These are phyloP conservation scores for Hyles lineata DNA, from an alignment of 2,888 invertebrate genomes.

Conservation along the genomic window DNA sequence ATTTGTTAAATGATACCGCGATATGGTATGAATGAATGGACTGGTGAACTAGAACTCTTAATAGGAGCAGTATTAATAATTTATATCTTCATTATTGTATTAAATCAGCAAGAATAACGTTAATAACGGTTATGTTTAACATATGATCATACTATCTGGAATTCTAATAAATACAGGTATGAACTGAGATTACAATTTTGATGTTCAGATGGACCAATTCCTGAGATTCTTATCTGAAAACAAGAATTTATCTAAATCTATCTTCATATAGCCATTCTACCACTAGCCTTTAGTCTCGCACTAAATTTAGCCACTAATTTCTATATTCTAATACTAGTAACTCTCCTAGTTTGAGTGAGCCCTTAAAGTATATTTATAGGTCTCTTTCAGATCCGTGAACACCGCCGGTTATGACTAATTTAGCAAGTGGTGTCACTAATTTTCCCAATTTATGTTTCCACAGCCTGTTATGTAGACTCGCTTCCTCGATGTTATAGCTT, in stretches of 20 bases:
- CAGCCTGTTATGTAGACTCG: conserved; percentile 13
- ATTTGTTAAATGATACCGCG: conserved; percentile 28
- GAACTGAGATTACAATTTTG: too few species aligned
- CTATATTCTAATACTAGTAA: not conserved
- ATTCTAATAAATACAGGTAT: too few species aligned
- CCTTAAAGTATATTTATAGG: conserved; percentile 19
- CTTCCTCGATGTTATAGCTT: conserved; percentile 3
- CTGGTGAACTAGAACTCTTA: too few species aligned
- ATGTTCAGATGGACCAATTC: too few species aligned
- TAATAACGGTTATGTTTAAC: not conserved
- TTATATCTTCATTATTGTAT: not conserved
- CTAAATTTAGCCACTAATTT: too few species aligned
- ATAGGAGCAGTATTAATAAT: not conserved
- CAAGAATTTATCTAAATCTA: too few species aligned
- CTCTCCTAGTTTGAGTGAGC: not conserved
- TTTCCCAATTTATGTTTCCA: conserved; percentile 35
- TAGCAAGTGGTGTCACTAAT: conserved; percentile 34
- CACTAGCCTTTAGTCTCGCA: too few species aligned
- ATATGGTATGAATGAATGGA: conserved; percentile 30
- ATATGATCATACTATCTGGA: too few species aligned
- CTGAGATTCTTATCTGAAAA: too few species aligned
- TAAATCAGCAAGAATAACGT: not conserved
- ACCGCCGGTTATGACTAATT: conserved; percentile 36
- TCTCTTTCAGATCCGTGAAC: conserved; percentile 35
- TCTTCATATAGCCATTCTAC: too few species aligned